Percentiles rank a stretch among this genome's conserved stretches.
Evolutionary conservation across 2,888 invertebrate species (phyloP).

Genomic region (Stenurella melanura): DNA sequence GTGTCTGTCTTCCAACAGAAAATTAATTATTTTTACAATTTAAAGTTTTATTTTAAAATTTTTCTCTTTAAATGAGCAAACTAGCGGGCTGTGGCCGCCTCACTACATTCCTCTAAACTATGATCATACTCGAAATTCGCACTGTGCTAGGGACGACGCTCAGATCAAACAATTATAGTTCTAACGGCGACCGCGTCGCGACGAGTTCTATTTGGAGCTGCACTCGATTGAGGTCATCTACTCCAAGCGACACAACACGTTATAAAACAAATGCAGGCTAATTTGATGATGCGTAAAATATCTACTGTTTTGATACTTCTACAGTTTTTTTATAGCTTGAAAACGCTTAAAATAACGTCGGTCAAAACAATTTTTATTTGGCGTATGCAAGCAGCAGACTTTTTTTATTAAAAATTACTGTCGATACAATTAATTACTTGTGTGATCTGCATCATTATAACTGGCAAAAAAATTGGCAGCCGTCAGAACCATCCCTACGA

Average conservation of each 20-base stretch:
- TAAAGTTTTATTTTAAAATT: too few relatives aligned
- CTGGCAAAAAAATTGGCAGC: background rate
- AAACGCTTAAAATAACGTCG: conserved; percentile 32
- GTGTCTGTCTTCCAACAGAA: too few relatives aligned
- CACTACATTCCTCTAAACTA: conserved; percentile 20
- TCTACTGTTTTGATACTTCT: conserved; percentile 54
- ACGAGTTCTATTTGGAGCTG: conserved; percentile 64
- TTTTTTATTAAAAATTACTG: background rate
- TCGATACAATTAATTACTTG: background rate
- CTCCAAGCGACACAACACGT: conserved; percentile 57
- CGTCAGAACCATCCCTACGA: background rate
- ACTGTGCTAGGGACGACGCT: conserved; percentile 34
- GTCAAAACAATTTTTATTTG: conserved; percentile 14
- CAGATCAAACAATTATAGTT: conserved; percentile 46
- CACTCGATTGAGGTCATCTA: conserved; percentile 67
- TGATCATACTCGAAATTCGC: conserved; percentile 28
- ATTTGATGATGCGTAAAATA: conserved; percentile 53
- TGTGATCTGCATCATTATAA: background rate
- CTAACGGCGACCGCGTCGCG: conserved; percentile 54
- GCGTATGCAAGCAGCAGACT: background rate
- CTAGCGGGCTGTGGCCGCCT: too few relatives aligned
- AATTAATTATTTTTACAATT: too few relatives aligned
- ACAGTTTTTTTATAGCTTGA: conserved; percentile 51
- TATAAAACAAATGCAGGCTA: conserved; percentile 53
- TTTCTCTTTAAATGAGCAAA: too few relatives aligned